A percentile compares a stretch with the other conserved stretches of the same genome.
These are phyloP conservation scores for Promerops cafer DNA, from an alignment of 2,113 vertebrate species.

Conservation along the genomic window DNA sequence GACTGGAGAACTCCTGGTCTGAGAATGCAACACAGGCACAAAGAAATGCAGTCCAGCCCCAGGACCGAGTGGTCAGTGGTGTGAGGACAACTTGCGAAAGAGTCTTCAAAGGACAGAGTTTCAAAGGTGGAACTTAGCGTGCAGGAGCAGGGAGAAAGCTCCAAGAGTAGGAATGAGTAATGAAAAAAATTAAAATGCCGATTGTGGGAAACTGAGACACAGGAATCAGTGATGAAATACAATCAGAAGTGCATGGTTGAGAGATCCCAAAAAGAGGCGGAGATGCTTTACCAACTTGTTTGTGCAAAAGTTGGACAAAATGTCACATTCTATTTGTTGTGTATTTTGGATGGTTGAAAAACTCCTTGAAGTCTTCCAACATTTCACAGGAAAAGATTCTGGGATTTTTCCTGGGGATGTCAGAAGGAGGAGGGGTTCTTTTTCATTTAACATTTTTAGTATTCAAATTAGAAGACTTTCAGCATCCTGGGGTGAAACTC, in stretches of 20 bases:
- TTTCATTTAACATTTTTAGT: constrained; percentile 52
- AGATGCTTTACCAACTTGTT: not conserved
- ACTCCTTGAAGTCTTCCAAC: constrained; percentile 1
- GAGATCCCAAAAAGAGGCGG: not conserved
- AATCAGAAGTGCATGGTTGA: not conserved
- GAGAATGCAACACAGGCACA: not conserved
- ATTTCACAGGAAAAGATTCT: constrained; percentile 32
- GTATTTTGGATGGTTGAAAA: constrained; percentile 26
- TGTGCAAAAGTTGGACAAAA: constrained; percentile 12
- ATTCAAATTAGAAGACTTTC: constrained; percentile 64
- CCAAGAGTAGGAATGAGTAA: not conserved
- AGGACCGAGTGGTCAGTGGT: not conserved
- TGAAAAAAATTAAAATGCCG: not conserved
- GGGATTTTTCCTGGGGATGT: constrained; percentile 18
- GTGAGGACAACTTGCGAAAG: not conserved
- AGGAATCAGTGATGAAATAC: not conserved
- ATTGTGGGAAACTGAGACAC: not conserved
- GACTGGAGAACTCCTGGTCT: not conserved
- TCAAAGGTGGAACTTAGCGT: not conserved
- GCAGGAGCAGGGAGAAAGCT: not conserved
- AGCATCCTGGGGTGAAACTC: constrained; percentile 33
- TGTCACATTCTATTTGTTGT: constrained; percentile 10
- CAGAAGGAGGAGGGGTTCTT: not conserved
- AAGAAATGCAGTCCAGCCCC: not conserved
- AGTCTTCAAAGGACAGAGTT: not conserved